Evolutionary conservation across 2,797 vertebrate genomes (phyloP).

Genomic region (Pseudocheirus occidentalis): DNA sequence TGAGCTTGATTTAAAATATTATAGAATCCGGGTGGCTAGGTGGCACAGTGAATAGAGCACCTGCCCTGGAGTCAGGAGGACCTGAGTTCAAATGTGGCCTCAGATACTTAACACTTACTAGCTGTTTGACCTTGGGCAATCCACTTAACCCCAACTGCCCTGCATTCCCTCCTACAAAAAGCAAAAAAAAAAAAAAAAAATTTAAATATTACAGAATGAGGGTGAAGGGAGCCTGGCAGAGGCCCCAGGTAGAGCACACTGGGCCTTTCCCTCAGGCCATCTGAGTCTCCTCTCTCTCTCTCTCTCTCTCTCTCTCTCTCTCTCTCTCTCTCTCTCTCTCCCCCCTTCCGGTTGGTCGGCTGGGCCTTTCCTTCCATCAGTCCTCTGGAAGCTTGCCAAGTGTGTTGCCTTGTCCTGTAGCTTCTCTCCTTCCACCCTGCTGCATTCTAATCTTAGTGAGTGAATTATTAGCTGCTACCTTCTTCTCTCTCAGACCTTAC

Average conservation of each 20-base stretch:
- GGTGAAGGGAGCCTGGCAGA: no score
- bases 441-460: not conserved
- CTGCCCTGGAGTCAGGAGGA: no score
- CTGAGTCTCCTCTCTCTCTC: not conserved
- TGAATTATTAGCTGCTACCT: not conserved
- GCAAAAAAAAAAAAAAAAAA: no score
- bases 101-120: no score
- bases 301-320: constrained; percentile 20
- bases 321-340: constrained; percentile 11
- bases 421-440: not conserved
- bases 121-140: no score
- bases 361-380: not conserved
- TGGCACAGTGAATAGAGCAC: no score
- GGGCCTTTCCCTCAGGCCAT: not conserved
- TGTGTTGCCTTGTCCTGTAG: not conserved
- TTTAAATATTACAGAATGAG: no score
- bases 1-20: not conserved
- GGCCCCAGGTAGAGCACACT: not conserved
- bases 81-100: no score
- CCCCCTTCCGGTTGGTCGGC: accelerated
- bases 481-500: not conserved
- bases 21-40: not conserved
- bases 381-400: not conserved
- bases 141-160: no score
- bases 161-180: no score